Conservation (phyloP, 2,888 invertebrate species). For the Emmelina monodactyla region DNA sequence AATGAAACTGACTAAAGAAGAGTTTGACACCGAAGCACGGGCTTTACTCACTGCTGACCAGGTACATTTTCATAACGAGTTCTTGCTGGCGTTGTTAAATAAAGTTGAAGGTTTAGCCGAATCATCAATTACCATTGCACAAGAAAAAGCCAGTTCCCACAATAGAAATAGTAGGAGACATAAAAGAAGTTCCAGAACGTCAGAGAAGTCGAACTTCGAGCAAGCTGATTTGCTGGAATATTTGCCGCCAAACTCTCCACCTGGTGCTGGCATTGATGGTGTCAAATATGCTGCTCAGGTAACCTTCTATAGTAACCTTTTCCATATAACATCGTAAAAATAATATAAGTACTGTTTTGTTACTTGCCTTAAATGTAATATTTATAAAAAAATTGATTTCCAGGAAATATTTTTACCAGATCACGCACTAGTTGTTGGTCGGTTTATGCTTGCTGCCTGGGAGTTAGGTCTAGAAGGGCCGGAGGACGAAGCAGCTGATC, state of each 20-base stretch:
- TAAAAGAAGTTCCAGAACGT: slow-evolving; percentile 62
- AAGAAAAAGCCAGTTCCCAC: slow-evolving; percentile 48
- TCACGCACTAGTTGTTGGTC: slow-evolving; percentile 80
- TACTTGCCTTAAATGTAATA: too few species aligned
- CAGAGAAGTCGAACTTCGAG: slow-evolving; percentile 69
- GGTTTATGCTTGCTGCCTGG: slow-evolving; percentile 88
- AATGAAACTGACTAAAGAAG: slow-evolving; percentile 79
- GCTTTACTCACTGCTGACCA: slow-evolving; percentile 76
- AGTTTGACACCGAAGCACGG: slow-evolving; percentile 82
- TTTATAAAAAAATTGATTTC: slow-evolving; percentile 24
- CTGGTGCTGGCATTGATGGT: slow-evolving; percentile 56
- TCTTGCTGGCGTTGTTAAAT: slow-evolving; percentile 79
- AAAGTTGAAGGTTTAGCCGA: slow-evolving; percentile 70
- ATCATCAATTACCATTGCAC: slow-evolving; percentile 44
- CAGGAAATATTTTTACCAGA: slow-evolving; percentile 86
- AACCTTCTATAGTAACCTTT: slow-evolving; percentile 9
- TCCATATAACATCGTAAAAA: background rate
- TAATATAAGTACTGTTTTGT: slow-evolving; percentile 1
- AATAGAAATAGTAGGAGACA: slow-evolving; percentile 52
- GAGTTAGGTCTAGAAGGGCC: slow-evolving; percentile 86
- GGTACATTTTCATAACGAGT: slow-evolving; percentile 85
- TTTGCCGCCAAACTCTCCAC: slow-evolving; percentile 61
- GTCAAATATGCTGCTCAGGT: slow-evolving; percentile 60
- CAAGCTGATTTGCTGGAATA: slow-evolving; percentile 68
- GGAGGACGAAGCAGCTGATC: slow-evolving; percentile 81